Evolutionary conservation across 1,140 invertebrate species (phyloP).

Genomic region (Pristionchus pacificus): DNA sequence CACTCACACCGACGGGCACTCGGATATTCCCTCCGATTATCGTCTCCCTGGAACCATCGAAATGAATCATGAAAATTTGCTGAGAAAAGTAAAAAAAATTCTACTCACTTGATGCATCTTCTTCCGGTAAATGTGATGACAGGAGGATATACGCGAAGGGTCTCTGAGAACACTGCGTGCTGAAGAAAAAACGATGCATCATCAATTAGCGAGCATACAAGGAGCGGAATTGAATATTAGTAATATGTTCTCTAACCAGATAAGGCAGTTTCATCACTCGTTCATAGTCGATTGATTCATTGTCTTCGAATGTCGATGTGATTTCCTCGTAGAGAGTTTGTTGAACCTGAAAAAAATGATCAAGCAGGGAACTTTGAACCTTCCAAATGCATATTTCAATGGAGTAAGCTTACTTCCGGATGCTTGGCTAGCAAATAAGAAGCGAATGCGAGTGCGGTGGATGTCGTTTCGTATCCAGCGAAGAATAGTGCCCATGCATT

Average conservation of each 20-base stretch:
- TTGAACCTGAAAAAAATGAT: slow-evolving; percentile 29
- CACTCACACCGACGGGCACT: neutral
- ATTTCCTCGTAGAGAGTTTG: neutral
- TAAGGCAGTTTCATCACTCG: neutral
- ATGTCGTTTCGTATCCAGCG: slow-evolving; percentile 60
- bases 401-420: slow-evolving; percentile 58
- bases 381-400: too few species aligned
- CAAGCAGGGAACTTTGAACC: slow-evolving; percentile 46
- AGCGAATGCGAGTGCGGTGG: slow-evolving; percentile 53
- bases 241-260: neutral
- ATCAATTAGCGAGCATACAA: slow-evolving; percentile 20
- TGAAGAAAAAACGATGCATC: slow-evolving; percentile 53
- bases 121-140: slow-evolving; percentile 33
- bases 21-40: neutral
- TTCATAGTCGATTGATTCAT: slow-evolving; percentile 14
- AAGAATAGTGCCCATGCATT: slow-evolving; percentile 51
- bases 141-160: slow-evolving; percentile 56
- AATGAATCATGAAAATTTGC: too few species aligned
- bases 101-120: neutral
- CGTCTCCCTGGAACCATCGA: too few species aligned
- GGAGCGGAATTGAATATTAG: too few species aligned
- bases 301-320: slow-evolving; percentile 28
- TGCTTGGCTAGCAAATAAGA: slow-evolving; percentile 57
- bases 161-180: slow-evolving; percentile 57
- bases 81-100: too few species aligned